These are phyloP conservation scores for Rotaria sp. DNA, from an alignment of 2,888 invertebrate genomes.

Conservation along the genomic window DNA sequence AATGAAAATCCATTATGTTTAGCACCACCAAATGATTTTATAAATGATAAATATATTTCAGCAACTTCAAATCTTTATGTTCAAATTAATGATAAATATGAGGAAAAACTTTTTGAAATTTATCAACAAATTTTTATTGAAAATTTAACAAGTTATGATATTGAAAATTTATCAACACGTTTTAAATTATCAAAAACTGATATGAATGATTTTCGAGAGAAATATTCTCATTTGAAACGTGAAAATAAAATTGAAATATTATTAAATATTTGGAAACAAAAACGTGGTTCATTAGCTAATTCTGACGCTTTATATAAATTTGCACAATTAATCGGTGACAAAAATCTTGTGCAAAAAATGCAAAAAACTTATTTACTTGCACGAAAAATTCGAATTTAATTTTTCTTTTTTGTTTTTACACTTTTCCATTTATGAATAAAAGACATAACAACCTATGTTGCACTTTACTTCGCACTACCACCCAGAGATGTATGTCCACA, in stretches of 20 bases:
- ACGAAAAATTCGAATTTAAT: background rate
- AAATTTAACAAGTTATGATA: background rate
- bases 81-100: background rate
- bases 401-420: background rate
- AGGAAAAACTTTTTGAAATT: background rate
- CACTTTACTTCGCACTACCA: too few relatives aligned
- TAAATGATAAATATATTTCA: background rate
- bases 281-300: background rate
- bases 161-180: background rate
- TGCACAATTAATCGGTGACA: background rate
- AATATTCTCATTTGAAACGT: background rate
- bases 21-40: background rate
- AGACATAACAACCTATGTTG: too few relatives aligned
- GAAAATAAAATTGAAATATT: background rate
- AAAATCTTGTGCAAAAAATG: background rate
- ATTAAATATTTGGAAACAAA: background rate
- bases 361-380: background rate
- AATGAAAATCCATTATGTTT: background rate
- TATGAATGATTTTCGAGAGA: background rate
- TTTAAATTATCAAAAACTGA: background rate
- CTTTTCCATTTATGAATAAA: too few relatives aligned
- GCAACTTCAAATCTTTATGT: background rate
- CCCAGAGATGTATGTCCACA: too few relatives aligned
- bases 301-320: background rate
- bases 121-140: background rate